Base-by-base conservation (phyloP, 2,797 vertebrate species). In the Malurus leucopterus region DNA sequence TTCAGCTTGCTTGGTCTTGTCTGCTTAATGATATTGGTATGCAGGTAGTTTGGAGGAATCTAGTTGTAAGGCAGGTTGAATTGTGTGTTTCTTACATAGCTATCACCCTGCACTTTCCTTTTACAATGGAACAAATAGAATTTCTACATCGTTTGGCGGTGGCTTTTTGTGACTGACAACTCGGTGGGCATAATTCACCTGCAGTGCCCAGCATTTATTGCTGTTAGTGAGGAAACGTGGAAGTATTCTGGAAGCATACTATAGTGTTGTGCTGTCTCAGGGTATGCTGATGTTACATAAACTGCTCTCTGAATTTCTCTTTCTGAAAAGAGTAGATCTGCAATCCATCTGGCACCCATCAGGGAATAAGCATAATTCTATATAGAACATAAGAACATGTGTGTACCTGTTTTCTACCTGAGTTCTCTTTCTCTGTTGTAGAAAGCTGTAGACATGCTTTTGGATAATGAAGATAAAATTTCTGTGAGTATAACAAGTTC, bases 401-500 rank as follows among this genome's bases (percentile, higher is more conserved):
- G 18, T 41, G 7, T 59, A 29, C 30, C 30, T 71, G 5, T 75
- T 86, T 40, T 44, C 40, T 53, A 88, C 30, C 23, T 44, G 30
- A 14, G 3, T 61, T 89, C 47, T 79, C 61, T 88, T 86, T 94
- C n/a, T 92, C 71, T 71, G 4, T 58, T 95, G 88, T 92, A 99
- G 99, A 99, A 99, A 99, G 99, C 99, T 9, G 99, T 99, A 43
- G 98, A 99, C 95, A 99, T 99, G 99, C 98, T 99, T 95, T 97
- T 99, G 93, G 99, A 99, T 96, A 99, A 99, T 10, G 99, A 99
- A 98, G 99, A 99, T 96, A 99, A 99, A 97, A 98, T 99, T 97
- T 99, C 99, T 0, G 99, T 99, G 95, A 98, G 99, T 98, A 95
- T 90, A 59, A 64, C 64, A 34, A 61, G 58, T 81, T 88, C 23